Base-by-base conservation (phyloP, 2,113 vertebrate species). In the Phalacrocorax pelagicus region DNA sequence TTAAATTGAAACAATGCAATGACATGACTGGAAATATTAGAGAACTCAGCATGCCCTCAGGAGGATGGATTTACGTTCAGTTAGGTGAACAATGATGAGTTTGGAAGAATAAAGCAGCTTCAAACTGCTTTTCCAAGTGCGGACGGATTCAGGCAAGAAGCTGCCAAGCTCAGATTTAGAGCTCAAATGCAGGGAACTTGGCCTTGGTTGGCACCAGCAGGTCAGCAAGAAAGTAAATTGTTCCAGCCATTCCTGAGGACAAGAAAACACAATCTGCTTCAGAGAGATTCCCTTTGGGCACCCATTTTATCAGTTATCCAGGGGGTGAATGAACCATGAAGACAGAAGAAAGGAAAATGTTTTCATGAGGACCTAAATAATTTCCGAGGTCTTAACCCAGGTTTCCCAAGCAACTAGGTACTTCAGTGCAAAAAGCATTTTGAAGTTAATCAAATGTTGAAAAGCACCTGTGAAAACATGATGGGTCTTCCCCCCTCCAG, bases 141-240 rank as follows among this genome's bases (percentile, higher is more conserved):
- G 49, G 90, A 84, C 16, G 90, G 84, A 78, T 61, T 59, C 86
- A 69, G 92, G 95, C 96, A 83, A 65, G 65, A 49, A 93, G 86
- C 32, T 44, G 78, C 63, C 78, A 83, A 58, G 27, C 80, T 79
- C 27, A 38, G 44, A 23, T 96, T 98, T 86, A 99, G 14, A 99
- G 97, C 96, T 99, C 99, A 96, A 99, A 99, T 0, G 98, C 99
- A 2, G 99, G 99, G 93, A 99, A 99, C 93, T 92, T 99, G 18
- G 99, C 98, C 95, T 97, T 99, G 86, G 98, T 91, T 16, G 99
- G 99, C 86, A 99, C 98, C 57, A 99, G 97, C 46, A 99, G 94
- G 97, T 99, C 99, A 36, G 99, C 97, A 96, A 99, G 98, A 96
- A 99, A 99, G 97, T 99, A 99, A 96, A 99, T 99, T 0, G 99